Evolutionary conservation across 2,113 vertebrate species (phyloP).

Genomic region (Carollia perspicillata): DNA sequence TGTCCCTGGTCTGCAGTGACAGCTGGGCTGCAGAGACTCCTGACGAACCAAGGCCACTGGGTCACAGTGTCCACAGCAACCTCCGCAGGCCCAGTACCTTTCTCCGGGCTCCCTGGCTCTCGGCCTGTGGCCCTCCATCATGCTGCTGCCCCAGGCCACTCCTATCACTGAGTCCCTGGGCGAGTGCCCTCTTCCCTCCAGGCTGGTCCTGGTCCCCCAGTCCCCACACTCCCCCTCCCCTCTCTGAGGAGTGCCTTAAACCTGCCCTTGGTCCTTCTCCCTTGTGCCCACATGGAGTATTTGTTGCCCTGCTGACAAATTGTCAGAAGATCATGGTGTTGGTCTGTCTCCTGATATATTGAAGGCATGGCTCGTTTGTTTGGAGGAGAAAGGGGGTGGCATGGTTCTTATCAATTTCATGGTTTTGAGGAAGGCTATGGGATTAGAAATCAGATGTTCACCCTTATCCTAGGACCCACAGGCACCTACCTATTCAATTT

Average conservation of each 20-base stretch:
- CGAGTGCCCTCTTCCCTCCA: neutral
- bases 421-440: neutral
- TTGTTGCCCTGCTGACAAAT: neutral
- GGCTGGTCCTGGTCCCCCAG: neutral
- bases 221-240: too few species aligned
- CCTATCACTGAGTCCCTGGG: rapidly evolving
- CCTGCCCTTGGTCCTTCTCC: neutral
- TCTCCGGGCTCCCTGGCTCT: neutral
- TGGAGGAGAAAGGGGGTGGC: rapidly evolving
- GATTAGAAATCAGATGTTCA: neutral
- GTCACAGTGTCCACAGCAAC: rapidly evolving
- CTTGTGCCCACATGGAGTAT: neutral
- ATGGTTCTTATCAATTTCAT: neutral
- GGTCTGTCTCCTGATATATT: neutral
- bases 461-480: neutral
- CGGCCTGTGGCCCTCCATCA: neutral
- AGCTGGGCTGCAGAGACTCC: neutral
- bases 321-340: neutral
- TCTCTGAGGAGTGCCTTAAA: neutral
- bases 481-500: neutral
- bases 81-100: neutral
- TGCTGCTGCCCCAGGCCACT: neutral
- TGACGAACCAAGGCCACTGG: too few species aligned
- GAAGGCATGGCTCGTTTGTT: neutral
- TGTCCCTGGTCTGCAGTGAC: neutral